A percentile compares a stretch with the other conserved stretches of the same genome.
phyloP scores from a whole-genome alignment of 2,888 invertebrate species.

The Cloeon dipterum region DNA sequence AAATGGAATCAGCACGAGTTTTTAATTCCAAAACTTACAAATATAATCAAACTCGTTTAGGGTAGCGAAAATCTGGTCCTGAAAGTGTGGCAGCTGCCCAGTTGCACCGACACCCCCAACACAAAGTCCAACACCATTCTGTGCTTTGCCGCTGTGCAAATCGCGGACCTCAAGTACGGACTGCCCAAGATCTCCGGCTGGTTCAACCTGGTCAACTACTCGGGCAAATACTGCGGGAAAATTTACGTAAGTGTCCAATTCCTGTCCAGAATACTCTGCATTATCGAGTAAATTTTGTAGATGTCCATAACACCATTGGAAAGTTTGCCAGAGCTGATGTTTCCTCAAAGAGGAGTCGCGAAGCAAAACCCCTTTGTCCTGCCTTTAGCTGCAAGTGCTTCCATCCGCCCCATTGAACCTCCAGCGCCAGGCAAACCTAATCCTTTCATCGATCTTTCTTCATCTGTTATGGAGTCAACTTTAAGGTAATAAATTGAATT shows the following conservation, averaged over 20 bases:
- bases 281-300: neutral
- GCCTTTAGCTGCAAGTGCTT: too few relatives aligned
- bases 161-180: neutral
- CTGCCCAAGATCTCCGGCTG: slow-evolving; percentile 1
- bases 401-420: too few relatives aligned
- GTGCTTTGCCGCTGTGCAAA: neutral
- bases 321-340: too few relatives aligned
- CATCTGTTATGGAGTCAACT: too few relatives aligned
- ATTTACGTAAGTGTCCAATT: neutral
- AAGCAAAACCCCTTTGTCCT: too few relatives aligned
- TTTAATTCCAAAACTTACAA: too few relatives aligned
- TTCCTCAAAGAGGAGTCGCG: too few relatives aligned
- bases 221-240: neutral
- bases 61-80: neutral
- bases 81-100: neutral
- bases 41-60: neutral
- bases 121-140: neutral
- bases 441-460: neutral
- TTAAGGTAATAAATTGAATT: neutral
- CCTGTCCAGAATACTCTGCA: neutral
- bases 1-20: too few relatives aligned
- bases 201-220: neutral
- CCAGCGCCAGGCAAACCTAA: neutral
- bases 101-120: neutral
- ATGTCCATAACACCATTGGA: neutral